Base-by-base conservation (phyloP, 2,888 invertebrate genomes). In the Norana najaformis region DNA sequence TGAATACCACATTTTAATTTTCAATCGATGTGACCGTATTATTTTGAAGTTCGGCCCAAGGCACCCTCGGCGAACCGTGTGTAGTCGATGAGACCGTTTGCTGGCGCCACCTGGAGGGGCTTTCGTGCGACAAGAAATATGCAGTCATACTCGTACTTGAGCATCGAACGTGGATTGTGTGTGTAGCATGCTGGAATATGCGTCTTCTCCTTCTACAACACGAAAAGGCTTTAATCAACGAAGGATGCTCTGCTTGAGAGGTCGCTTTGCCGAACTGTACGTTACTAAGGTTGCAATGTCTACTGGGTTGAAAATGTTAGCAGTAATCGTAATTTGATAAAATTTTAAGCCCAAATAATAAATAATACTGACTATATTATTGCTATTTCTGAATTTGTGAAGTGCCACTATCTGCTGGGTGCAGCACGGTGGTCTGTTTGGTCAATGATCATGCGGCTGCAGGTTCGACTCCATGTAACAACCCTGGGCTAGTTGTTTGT, bases 121-220 rank as follows among this genome's bases (percentile, higher is more conserved):
- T 98, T 98, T 93, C 96, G 96, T 93, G 98, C 98, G 3, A 98
- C 97, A 95, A 98, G 98, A 95, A 97, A 98, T 0, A 98, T 97
- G 90, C 98, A 98, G 93, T 97, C 96, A 93, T 99, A 99, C 93
- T 97, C 97, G 93, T 98, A 97, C 93, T 97, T 97, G 93, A 98
- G 96, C 98, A 99, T 98, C 0, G 98, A 98, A 91, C 96, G 96
- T 0, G 97, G 97, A 95, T 98, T 98, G 95, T 98, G 98, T 13
- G 98, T 97, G 95, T 99, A 99, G 93, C 97, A 97, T 83, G 98
- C 97, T 93, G 97, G 97, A 0, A 98, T 96, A 30, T 97, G 96
- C 0, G 96, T 96, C 93, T 97, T 95, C 94, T 97, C 97, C 95
- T 97, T 97, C 97, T 97, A 96, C 90, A 90, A 36, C 47, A 83